phyloP scores from a whole-genome alignment of 1,140 invertebrate species.

The Drosophila ambigua region DNA sequence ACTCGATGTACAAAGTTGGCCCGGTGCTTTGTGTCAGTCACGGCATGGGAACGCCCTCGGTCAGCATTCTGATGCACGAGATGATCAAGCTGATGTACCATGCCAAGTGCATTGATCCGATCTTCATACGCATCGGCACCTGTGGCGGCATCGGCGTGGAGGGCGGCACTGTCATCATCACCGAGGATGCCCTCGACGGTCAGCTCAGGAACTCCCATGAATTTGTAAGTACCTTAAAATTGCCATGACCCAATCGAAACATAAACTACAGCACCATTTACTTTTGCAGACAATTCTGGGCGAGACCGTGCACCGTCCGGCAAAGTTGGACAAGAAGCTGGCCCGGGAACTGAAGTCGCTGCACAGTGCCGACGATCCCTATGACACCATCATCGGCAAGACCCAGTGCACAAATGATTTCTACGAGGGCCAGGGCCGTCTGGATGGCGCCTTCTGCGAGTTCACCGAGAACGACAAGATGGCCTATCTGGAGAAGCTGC shows the following conservation, averaged over 20 bases:
- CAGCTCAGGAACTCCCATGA: slow-evolving; percentile 89
- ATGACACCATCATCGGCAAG: slow-evolving; percentile 94
- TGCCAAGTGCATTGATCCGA: slow-evolving; percentile 93
- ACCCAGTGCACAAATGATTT: slow-evolving; percentile 99
- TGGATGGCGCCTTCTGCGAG: slow-evolving; percentile 99
- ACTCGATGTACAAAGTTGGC: slow-evolving; percentile 97
- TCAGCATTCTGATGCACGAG: slow-evolving; percentile 96
- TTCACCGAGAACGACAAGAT: slow-evolving; percentile 95
- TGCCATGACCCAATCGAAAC: too few species aligned
- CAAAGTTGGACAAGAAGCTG: slow-evolving; percentile 92
- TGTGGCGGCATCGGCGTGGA: slow-evolving; percentile 96
- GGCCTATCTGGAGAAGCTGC: slow-evolving; percentile 91
- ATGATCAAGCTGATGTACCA: slow-evolving; percentile 97
- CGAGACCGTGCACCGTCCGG: slow-evolving; percentile 91
- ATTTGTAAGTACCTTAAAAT: slow-evolving; percentile 85
- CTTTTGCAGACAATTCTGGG: slow-evolving; percentile 93
- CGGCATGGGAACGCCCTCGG: slow-evolving; percentile 96
- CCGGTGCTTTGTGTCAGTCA: slow-evolving; percentile 87
- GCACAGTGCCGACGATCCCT: slow-evolving; percentile 90
- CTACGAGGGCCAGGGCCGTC: slow-evolving; percentile 97
- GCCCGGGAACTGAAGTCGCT: slow-evolving; percentile 90
- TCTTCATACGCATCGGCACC: slow-evolving; percentile 96
- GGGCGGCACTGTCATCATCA: slow-evolving; percentile 94
- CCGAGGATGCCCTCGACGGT: slow-evolving; percentile 93
- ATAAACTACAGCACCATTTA: background rate